phyloP scores from a whole-genome alignment of 2,888 invertebrate genomes.

The Athalia rosae region DNA sequence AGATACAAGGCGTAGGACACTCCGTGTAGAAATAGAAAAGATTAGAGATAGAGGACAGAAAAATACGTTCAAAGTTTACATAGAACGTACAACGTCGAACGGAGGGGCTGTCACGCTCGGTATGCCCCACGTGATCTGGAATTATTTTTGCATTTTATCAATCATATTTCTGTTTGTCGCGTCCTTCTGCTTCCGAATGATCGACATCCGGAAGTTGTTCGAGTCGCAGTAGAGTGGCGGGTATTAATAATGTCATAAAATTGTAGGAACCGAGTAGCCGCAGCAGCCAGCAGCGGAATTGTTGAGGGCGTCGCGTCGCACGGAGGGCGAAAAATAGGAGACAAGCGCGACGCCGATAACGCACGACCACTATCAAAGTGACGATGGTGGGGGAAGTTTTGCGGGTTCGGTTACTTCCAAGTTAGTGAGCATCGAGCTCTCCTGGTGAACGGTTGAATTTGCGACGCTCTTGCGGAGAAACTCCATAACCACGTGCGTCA shows the following conservation, averaged over 20 bases:
- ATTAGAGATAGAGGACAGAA: slow-evolving; percentile 5
- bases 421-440: slow-evolving; percentile 68
- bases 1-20: too few species aligned
- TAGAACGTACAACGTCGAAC: slow-evolving; percentile 14
- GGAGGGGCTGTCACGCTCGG: slow-evolving; percentile 53
- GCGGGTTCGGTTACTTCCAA: slow-evolving; percentile 45
- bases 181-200: too few species aligned
- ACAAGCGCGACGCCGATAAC: slow-evolving; percentile 32
- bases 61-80: slow-evolving; percentile 28
- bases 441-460: slow-evolving; percentile 53
- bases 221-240: too few species aligned
- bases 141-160: too few species aligned
- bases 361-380: slow-evolving; percentile 16
- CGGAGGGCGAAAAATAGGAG: not conserved
- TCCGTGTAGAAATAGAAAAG: not conserved
- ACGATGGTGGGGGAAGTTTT: slow-evolving; percentile 26
- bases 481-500: slow-evolving; percentile 59
- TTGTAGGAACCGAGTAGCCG: not conserved
- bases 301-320: not conserved
- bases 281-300: slow-evolving; percentile 3
- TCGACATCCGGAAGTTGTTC: too few species aligned
- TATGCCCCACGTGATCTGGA: slow-evolving; percentile 51
- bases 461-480: slow-evolving; percentile 47
- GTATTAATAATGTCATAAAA: too few species aligned
- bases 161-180: too few species aligned